Evolutionary conservation across 2,797 vertebrate genomes (phyloP), one percentile per base, ranked within the genome.

Genomic region (Ispidina lecontei): DNA sequence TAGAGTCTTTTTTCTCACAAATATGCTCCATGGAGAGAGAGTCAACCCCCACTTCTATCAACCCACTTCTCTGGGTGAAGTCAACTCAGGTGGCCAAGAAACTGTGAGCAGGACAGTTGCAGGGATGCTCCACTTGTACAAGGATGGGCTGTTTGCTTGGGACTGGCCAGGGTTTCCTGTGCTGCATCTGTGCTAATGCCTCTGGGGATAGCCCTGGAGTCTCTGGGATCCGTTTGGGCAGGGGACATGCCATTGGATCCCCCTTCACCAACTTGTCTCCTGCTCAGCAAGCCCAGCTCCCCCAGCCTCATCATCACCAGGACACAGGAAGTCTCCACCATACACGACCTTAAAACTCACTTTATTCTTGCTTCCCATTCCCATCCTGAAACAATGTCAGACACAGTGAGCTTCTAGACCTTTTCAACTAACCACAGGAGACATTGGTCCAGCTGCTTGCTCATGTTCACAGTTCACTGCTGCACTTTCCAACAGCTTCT

Each of bases 51-150:
- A 3, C 5, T 5, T 19, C 21, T 12, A 12, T 26, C 26, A 74
- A 35, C 14, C 67, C 72, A 76, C 28, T 62, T 56, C 67, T 58
- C 26, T 58, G 28, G 26, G 22, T 78, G 44, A 64, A 51, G n/a
- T 19, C n/a, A 64, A 49, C 14, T 49, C 58, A 63, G 25, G 43
- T n/a, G 43, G 19, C 23, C 22, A 33, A 54, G 31, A 47, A 55
- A 31, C 23, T 31, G 39, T 39, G 20, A 76, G 55, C 21, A 52
- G 37, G 46, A 19, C 28, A 33, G 44, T 33, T 9, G 41, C 35
- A 35, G 26, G 14, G 51, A 51, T 0, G 1, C 10, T n/a, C 26
- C 0, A 0, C 74, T 71, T 0, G 0, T 43, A 23, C 0, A 0
- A 43, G 25, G 43, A 35, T 0, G 2, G 25, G 43, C 21, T n/a